Conservation (phyloP, 2,797 vertebrate genomes). For the Syngnathus rostellatus region DNA sequence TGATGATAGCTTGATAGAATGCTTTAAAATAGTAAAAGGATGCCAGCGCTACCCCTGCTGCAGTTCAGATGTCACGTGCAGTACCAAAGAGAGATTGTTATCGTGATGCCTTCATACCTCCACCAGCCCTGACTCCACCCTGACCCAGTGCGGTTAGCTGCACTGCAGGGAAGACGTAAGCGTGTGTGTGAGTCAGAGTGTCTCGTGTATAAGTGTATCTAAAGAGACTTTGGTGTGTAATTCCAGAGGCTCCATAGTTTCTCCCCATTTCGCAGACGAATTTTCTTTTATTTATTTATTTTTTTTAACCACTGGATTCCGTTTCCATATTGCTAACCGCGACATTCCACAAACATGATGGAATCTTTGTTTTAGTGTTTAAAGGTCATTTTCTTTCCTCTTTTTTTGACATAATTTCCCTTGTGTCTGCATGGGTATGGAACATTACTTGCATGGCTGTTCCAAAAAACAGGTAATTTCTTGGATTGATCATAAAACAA, state of each 20-base stretch:
- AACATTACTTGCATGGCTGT: slow-evolving; percentile 49
- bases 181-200: slow-evolving; percentile 28
- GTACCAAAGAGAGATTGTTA: slow-evolving; percentile 51
- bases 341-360: slow-evolving; percentile 78
- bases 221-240: slow-evolving; percentile 56
- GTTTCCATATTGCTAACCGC: slow-evolving; percentile 76
- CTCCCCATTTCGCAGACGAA: slow-evolving; percentile 60
- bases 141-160: slow-evolving; percentile 60
- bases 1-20: slow-evolving; percentile 28
- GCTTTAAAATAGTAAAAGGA: slow-evolving; percentile 36
- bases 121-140: slow-evolving; percentile 47
- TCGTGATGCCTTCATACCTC: slow-evolving; percentile 38
- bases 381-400: slow-evolving; percentile 52
- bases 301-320: slow-evolving; percentile 68
- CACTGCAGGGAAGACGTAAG: slow-evolving; percentile 45
- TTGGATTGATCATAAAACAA: slow-evolving; percentile 31
- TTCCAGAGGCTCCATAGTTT: slow-evolving; percentile 70
- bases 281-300: slow-evolving; percentile 58
- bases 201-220: slow-evolving; percentile 32
- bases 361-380: slow-evolving; percentile 70
- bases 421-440: slow-evolving; percentile 45
- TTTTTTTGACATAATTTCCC: slow-evolving; percentile 67
- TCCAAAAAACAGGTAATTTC: slow-evolving; percentile 15
- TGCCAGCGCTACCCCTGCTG: slow-evolving; percentile 26
- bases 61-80: slow-evolving; percentile 43